Conservation (phyloP, 2,797 vertebrate genomes). For the Delichon dasypus region DNA sequence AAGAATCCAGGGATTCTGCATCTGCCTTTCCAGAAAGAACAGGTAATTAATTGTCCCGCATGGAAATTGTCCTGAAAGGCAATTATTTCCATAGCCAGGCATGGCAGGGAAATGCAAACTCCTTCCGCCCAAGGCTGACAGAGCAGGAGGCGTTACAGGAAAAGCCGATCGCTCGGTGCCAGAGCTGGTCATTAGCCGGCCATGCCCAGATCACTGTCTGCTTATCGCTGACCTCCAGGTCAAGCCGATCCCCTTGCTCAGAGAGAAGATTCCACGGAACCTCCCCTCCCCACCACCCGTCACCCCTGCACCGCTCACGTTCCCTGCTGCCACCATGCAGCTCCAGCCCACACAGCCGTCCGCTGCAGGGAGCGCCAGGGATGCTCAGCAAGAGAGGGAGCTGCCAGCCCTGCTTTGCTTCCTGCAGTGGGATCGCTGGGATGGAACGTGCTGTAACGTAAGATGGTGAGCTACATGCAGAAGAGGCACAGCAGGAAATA, state of each 20-base stretch:
- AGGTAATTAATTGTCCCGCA: background rate
- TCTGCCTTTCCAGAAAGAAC: background rate
- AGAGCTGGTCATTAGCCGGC: background rate
- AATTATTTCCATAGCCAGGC: background rate
- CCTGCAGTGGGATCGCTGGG: background rate
- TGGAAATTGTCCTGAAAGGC: background rate
- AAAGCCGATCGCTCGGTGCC: background rate
- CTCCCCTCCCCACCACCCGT: background rate
- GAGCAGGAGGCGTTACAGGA: background rate
- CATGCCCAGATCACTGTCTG: background rate
- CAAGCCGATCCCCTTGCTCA: background rate
- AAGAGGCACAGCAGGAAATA: background rate
- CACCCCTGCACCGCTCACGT: background rate
- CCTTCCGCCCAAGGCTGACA: background rate
- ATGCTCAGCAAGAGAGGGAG: background rate
- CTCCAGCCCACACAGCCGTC: background rate
- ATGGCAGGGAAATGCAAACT: background rate
- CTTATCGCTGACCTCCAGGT: background rate
- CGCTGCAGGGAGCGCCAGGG: fast-evolving
- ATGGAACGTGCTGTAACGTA: fast-evolving
- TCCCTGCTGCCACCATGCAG: fast-evolving
- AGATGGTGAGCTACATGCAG: background rate
- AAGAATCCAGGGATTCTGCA: background rate
- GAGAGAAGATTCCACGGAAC: background rate
- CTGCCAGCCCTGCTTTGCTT: background rate